phyloP scores from a whole-genome alignment of 2,113 vertebrate genomes.

The Macrotis lagotis region DNA sequence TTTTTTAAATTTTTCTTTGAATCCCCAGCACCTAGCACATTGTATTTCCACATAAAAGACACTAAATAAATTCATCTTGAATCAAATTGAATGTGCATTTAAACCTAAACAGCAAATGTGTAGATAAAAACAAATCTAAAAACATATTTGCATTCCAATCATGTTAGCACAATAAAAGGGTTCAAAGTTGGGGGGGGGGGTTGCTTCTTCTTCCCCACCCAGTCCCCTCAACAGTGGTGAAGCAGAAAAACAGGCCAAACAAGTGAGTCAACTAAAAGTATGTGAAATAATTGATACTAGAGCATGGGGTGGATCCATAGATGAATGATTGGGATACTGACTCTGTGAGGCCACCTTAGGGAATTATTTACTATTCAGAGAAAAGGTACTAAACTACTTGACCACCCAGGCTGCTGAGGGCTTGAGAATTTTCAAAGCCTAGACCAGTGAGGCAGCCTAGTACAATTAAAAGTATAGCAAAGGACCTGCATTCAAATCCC shows the following conservation, averaged over 20 bases:
- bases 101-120: conserved; percentile 11
- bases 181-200: neutral
- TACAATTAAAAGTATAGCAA: neutral
- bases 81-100: neutral
- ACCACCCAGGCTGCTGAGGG: conserved; percentile 16
- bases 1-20: neutral
- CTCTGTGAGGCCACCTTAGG: conserved; percentile 21
- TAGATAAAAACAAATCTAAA: conserved; percentile 47
- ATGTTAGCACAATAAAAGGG: conserved; percentile 58
- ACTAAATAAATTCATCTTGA: neutral
- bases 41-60: neutral
- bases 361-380: conserved; percentile 45
- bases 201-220: conserved; percentile 26
- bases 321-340: conserved; percentile 10
- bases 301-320: neutral
- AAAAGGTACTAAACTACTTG: conserved; percentile 40
- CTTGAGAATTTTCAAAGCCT: conserved; percentile 38
- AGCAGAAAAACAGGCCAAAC: conserved; percentile 59
- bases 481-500: neutral
- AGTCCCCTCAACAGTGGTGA: conserved; percentile 36
- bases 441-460: neutral
- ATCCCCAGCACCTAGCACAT: neutral
- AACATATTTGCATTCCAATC: conserved; percentile 12
- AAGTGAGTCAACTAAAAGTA: conserved; percentile 26
- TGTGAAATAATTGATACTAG: neutral